A percentile compares a stretch with the other conserved stretches of the same genome.
Evolutionary conservation across 2,113 vertebrate species (phyloP).

Genomic region (Nibea coibor): DNA sequence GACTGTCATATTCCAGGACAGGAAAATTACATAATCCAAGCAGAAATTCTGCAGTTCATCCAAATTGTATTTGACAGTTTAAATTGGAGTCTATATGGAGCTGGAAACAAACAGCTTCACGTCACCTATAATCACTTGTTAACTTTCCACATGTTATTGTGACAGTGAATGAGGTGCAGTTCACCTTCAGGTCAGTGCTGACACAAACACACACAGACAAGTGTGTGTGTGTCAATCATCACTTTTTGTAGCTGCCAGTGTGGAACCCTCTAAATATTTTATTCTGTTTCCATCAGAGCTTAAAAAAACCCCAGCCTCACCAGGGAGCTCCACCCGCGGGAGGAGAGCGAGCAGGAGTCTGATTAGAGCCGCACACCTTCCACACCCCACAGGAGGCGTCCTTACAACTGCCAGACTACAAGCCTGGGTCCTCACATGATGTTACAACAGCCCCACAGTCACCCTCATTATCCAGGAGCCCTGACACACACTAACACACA

Average conservation of each 20-base stretch:
- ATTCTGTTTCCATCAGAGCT: constrained; percentile 45
- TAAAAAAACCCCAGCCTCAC: constrained; percentile 17
- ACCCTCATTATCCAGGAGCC: constrained; percentile 65
- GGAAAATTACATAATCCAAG: neutral
- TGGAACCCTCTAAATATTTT: constrained; percentile 50
- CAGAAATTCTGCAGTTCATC: neutral
- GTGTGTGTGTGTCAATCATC: constrained; percentile 30
- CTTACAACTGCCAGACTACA: constrained; percentile 16
- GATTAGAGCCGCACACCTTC: constrained; percentile 36
- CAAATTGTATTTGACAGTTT: neutral
- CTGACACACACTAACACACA: constrained; percentile 19
- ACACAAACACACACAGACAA: constrained; percentile 33
- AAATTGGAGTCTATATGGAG: neutral
- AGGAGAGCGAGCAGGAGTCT: neutral
- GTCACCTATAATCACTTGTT: neutral
- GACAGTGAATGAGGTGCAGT: constrained; percentile 23
- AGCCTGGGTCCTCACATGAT: constrained; percentile 23
- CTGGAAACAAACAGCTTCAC: neutral
- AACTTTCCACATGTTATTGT: neutral
- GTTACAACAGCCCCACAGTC: constrained; percentile 48
- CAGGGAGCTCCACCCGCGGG: neutral
- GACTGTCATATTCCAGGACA: neutral
- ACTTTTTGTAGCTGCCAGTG: constrained; percentile 19
- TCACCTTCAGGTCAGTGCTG: constrained; percentile 54
- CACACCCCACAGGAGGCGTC: constrained; percentile 27